Percentiles rank a stretch among this genome's conserved stretches.
Evolutionary conservation across 2,797 vertebrate species (phyloP).

Genomic region (Sternotherus odoratus): DNA sequence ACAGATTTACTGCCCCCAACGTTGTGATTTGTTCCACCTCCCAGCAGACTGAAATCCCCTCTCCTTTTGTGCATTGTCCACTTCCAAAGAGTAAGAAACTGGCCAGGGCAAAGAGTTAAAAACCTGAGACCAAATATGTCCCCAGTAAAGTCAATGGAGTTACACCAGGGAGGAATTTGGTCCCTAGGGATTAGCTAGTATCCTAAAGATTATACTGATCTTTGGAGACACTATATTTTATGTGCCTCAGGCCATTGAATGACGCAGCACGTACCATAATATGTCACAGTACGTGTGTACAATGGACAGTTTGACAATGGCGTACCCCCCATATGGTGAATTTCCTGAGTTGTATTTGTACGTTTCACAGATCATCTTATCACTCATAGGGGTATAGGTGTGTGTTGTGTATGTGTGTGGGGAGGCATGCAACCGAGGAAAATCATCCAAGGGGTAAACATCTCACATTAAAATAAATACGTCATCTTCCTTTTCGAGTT

Average conservation of each 20-base stretch:
- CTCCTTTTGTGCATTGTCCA: background rate
- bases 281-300: background rate
- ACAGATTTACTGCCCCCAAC: background rate
- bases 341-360: background rate
- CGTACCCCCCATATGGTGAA: background rate
- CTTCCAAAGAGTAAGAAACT: background rate
- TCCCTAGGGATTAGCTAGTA: background rate
- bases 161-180: background rate
- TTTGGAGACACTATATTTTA: background rate
- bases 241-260: background rate
- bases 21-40: background rate
- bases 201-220: accelerated
- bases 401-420: background rate
- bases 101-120: no score
- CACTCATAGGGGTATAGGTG: background rate
- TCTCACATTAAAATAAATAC: background rate
- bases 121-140: background rate
- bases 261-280: background rate
- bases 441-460: background rate
- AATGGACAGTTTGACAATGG: accelerated
- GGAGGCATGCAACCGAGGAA: background rate
- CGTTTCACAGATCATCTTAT: background rate
- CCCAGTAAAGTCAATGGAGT: background rate
- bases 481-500: conserved; percentile 27
- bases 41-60: background rate